A percentile compares a stretch with the other conserved stretches of the same genome.
These are phyloP conservation scores for Parthenolecanium corni DNA, from an alignment of 2,888 invertebrate species.

Conservation along the genomic window DNA sequence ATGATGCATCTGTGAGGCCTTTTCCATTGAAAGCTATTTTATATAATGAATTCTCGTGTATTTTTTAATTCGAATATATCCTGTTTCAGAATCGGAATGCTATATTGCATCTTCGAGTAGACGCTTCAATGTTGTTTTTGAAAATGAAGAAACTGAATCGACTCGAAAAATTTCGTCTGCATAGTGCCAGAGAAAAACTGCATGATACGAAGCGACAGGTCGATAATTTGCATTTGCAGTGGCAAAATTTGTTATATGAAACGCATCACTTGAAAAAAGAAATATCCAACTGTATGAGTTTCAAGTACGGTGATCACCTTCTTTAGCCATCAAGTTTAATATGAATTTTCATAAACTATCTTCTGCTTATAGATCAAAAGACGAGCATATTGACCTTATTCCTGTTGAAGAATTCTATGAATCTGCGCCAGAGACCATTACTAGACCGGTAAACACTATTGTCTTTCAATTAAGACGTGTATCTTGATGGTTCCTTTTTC, in stretches of 20 bases:
- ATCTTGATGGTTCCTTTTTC: background rate
- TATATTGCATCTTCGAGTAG: background rate
- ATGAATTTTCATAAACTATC: background rate
- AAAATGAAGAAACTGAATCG: conserved; percentile 27
- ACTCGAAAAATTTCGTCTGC: conserved; percentile 20
- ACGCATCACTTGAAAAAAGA: conserved; percentile 86
- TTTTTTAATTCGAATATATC: background rate
- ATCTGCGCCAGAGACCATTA: conserved; percentile 59
- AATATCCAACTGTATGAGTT: conserved; percentile 87
- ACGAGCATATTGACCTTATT: conserved; percentile 83
- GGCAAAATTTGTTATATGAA: conserved; percentile 90
- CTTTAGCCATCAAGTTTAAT: background rate
- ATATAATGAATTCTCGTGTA: background rate
- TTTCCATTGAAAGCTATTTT: background rate
- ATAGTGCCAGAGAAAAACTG: conserved; percentile 48
- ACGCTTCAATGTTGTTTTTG: conserved; percentile 23
- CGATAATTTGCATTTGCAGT: conserved; percentile 75
- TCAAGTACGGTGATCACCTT: conserved; percentile 52
- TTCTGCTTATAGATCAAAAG: conserved; percentile 59
- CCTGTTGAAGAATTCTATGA: conserved; percentile 69
- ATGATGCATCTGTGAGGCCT: background rate
- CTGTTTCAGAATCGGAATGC: background rate
- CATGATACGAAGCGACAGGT: conserved; percentile 75
- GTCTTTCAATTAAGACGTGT: conserved; percentile 4
- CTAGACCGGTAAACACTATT: conserved; percentile 50